Conservation (phyloP, 2,113 vertebrate species). For the Bubalus kerabau region DNA sequence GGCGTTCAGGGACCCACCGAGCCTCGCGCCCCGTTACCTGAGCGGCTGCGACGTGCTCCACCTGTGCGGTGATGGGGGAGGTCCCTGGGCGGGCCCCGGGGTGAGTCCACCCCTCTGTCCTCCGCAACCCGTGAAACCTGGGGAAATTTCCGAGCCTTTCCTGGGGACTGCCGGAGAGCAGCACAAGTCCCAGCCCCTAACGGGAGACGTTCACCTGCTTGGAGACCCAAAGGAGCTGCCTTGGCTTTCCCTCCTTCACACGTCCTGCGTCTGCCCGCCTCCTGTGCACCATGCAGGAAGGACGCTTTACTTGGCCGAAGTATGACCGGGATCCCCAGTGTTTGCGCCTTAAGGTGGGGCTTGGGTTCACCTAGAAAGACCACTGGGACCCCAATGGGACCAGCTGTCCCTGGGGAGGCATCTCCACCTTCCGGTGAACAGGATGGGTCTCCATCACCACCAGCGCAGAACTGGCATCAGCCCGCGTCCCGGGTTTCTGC, state of each 20-base stretch:
- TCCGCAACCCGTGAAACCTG: neutral
- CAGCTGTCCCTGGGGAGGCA: neutral
- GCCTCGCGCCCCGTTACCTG: neutral
- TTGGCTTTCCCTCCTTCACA: neutral
- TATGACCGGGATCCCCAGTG: neutral
- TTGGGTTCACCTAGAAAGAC: neutral
- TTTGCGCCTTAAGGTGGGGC: neutral
- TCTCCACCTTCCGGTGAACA: neutral
- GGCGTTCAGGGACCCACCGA: neutral
- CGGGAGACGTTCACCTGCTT: neutral
- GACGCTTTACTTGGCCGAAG: neutral
- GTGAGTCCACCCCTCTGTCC: neutral
- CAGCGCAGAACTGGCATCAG: neutral
- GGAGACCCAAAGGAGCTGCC: neutral
- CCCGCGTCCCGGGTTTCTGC: rapidly evolving
- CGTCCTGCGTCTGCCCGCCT: rapidly evolving
- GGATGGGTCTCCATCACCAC: neutral
- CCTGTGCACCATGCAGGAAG: rapidly evolving
- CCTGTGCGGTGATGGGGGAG: neutral
- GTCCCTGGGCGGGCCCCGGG: neutral
- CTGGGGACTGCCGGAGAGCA: neutral
- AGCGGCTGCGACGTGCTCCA: neutral
- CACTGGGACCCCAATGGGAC: neutral
- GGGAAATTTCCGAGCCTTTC: neutral
- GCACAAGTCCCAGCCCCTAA: neutral